Percentiles rank a stretch among this genome's conserved stretches.
These are phyloP conservation scores for Encarsia formosa DNA, from an alignment of 2,888 invertebrate genomes.

Conservation along the genomic window DNA sequence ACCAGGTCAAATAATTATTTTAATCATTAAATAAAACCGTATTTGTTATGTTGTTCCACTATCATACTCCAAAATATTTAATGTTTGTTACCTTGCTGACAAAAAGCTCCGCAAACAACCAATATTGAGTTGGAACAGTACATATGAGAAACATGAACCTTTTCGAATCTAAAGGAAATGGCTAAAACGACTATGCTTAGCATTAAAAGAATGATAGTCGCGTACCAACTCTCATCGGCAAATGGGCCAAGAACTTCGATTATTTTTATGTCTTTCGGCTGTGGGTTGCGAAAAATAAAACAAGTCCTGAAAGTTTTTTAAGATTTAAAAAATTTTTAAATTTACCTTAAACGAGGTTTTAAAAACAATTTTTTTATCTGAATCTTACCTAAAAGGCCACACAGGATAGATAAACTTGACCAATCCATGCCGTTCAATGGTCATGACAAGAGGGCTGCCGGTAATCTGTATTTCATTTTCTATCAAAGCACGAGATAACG, in stretches of 20 bases:
- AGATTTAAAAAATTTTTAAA: neutral
- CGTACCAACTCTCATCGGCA: constrained; percentile 32
- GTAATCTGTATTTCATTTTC: constrained; percentile 14
- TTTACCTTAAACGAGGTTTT: neutral
- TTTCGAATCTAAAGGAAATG: constrained; percentile 27
- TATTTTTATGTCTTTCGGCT: constrained; percentile 28
- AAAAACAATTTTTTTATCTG: neutral
- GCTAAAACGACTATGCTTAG: constrained; percentile 26
- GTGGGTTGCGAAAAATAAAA: constrained; percentile 37
- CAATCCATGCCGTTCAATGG: neutral
- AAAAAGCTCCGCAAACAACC: constrained; percentile 33
- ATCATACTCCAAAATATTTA: neutral
- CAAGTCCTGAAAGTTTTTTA: constrained; percentile 35
- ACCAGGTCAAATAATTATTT: too few relatives aligned
- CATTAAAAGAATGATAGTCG: constrained; percentile 20
- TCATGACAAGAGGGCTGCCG: constrained; percentile 13
- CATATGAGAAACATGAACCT: constrained; percentile 14
- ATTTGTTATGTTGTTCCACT: too few relatives aligned
- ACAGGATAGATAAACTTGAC: constrained; percentile 10
- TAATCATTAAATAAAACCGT: too few relatives aligned
- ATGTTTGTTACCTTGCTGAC: constrained; percentile 38
- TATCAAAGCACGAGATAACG: constrained; percentile 14
- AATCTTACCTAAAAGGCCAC: constrained; percentile 21
- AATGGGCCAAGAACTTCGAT: constrained; percentile 33
- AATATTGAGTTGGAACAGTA: constrained; percentile 26